These are phyloP conservation scores for Megatriorchis doriae DNA, from an alignment of 2,113 vertebrate genomes.

Conservation along the genomic window DNA sequence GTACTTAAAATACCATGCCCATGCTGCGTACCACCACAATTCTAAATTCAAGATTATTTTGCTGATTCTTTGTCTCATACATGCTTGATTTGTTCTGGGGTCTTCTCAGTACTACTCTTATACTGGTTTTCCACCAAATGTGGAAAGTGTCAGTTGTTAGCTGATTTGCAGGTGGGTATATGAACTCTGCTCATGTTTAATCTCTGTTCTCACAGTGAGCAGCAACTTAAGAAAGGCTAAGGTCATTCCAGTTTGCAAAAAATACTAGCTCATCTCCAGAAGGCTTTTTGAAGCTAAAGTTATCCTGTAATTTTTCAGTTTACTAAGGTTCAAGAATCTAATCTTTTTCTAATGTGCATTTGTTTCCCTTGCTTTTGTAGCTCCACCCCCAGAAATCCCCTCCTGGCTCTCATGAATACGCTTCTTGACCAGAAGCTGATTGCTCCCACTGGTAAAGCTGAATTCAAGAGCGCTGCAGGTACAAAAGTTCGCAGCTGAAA, in stretches of 20 bases:
- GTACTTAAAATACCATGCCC: neutral
- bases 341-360: neutral
- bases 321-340: neutral
- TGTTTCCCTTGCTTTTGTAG: neutral
- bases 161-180: neutral
- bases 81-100: neutral
- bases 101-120: neutral
- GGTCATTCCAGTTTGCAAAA: neutral
- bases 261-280: neutral
- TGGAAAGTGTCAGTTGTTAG: neutral
- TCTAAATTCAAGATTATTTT: neutral
- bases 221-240: neutral
- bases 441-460: neutral
- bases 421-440: slow-evolving; percentile 1
- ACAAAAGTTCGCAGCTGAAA: slow-evolving; percentile 41
- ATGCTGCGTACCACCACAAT: neutral
- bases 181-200: neutral
- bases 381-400: neutral
- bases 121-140: neutral
- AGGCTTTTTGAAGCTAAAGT: neutral
- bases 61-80: neutral
- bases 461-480: neutral
- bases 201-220: neutral
- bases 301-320: neutral
- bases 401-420: neutral